Evolutionary conservation across 2,113 vertebrate genomes (phyloP).

Genomic region (Microcebus tavaratra): DNA sequence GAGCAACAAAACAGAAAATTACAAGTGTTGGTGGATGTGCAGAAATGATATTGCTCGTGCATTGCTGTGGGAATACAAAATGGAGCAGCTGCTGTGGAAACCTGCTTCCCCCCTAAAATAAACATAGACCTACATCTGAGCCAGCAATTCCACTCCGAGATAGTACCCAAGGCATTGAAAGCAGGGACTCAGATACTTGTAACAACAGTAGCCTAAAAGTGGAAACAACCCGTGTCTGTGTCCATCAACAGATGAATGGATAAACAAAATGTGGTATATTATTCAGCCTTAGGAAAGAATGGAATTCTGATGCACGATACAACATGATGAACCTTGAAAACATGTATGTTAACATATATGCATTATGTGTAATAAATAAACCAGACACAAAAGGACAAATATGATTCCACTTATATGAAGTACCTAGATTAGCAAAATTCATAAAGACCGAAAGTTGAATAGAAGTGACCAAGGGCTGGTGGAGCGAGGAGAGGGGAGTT

Average conservation of each 20-base stretch:
- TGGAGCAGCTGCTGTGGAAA: neutral
- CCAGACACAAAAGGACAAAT: neutral
- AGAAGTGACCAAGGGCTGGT: neutral
- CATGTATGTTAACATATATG: neutral
- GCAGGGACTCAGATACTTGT: neutral
- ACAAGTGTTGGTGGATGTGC: neutral
- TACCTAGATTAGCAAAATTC: neutral
- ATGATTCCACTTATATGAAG: neutral
- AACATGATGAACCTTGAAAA: neutral
- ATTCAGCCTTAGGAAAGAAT: neutral
- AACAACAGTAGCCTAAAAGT: too few species aligned
- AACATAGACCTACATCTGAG: neutral
- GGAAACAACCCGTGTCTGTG: neutral
- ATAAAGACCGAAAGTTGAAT: neutral
- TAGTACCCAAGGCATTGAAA: neutral
- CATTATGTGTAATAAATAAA: neutral
- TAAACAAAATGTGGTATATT: neutral
- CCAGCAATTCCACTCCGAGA: neutral
- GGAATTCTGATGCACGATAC: neutral
- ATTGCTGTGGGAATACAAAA: neutral
- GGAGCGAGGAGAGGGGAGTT: neutral
- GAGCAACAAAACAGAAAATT: neutral
- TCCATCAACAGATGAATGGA: neutral
- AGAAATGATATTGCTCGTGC: neutral
- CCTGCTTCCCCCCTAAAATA: neutral